phyloP scores from a whole-genome alignment of 1,140 invertebrate genomes.

The Heliconius hewitsoni region DNA sequence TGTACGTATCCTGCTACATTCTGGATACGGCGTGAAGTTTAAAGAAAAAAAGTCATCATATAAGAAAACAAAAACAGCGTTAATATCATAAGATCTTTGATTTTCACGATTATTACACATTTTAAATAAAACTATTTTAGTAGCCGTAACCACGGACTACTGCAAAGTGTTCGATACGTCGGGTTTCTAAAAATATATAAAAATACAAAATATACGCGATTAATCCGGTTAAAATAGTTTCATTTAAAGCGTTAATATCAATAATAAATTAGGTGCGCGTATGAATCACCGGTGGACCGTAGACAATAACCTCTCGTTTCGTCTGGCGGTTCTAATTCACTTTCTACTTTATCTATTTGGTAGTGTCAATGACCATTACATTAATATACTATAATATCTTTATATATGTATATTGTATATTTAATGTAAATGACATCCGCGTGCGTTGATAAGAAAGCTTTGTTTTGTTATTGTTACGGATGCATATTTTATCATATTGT shows the following conservation, averaged over 20 bases:
- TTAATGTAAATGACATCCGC: conserved; percentile 18
- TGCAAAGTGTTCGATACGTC: too few relatives aligned
- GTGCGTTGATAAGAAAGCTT: conserved; percentile 15
- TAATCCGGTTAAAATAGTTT: too few relatives aligned
- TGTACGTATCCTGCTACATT: too few relatives aligned
- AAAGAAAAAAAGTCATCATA: too few relatives aligned
- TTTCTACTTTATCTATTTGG: conserved; percentile 11
- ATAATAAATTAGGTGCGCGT: not conserved
- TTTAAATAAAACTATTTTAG: too few relatives aligned
- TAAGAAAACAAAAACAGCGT: not conserved
- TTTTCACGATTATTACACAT: too few relatives aligned
- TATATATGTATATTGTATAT: conserved; percentile 9
- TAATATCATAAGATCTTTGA: not conserved
- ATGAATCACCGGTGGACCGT: not conserved
- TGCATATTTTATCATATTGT: not conserved
- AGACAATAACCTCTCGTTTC: not conserved
- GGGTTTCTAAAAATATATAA: too few relatives aligned
- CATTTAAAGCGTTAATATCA: not conserved
- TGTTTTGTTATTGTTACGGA: conserved; percentile 18
- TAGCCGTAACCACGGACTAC: too few relatives aligned
- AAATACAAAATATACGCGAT: too few relatives aligned
- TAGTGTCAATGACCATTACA: conserved; percentile 19
- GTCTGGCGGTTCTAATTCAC: not conserved
- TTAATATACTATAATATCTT: not conserved
- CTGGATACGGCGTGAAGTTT: too few relatives aligned